phyloP scores from a whole-genome alignment of 2,113 vertebrate genomes.

The Lipotes vexillifer region DNA sequence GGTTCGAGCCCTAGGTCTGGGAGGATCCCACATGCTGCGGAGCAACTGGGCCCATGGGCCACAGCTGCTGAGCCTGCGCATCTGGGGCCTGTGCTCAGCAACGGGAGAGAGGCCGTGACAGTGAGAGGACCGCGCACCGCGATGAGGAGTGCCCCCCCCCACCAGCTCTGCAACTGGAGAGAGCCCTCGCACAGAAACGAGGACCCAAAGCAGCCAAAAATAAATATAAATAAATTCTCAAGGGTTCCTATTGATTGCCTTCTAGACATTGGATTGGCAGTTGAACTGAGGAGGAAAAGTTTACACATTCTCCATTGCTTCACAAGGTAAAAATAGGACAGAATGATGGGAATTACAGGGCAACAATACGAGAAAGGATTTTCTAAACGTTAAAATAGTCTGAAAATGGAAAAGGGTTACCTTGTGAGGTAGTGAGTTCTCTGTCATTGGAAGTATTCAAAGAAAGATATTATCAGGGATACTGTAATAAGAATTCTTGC shows the following conservation, averaged over 20 bases:
- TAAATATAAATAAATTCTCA: not conserved
- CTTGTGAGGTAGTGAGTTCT: not conserved
- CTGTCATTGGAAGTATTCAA: not conserved
- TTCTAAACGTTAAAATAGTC: slow-evolving; percentile 4
- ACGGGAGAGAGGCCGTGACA: no score
- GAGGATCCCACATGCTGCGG: no score
- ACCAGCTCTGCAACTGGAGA: no score
- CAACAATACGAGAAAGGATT: not conserved
- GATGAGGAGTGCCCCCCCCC: no score
- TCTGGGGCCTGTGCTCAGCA: no score
- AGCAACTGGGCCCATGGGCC: no score
- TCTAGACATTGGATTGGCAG: not conserved
- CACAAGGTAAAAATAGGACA: not conserved
- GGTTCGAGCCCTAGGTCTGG: no score
- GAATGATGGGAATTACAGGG: not conserved
- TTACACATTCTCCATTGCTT: not conserved
- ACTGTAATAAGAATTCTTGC: not conserved
- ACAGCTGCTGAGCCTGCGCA: no score
- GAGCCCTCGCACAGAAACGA: no score
- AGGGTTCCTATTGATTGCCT: not conserved
- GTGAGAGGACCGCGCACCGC: no score
- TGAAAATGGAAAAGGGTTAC: not conserved
- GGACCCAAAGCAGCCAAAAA: no score
- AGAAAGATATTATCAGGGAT: not conserved
- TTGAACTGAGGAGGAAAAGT: not conserved